Evolutionary conservation across 2,797 vertebrate species (phyloP), one percentile per base, ranked within the genome.

Genomic region (Rousettus madagascariensis): DNA sequence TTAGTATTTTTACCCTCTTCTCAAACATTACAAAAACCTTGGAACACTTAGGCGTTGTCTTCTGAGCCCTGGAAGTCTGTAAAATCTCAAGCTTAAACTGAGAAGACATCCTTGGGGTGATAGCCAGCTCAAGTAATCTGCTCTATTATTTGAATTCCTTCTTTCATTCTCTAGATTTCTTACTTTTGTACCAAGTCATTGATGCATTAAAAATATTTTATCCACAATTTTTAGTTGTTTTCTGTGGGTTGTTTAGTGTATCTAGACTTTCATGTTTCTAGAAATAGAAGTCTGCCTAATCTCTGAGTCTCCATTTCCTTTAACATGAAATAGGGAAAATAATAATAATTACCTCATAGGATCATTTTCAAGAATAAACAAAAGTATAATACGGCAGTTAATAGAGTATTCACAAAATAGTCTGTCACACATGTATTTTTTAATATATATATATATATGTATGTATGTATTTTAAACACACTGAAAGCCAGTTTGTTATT

Each of bases 241-340:
- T 41, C 46, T 43, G 8, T n/a, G 7, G 3, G 6, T 69, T 57
- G 43, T 74, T 68, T 30, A 59, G 26, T 57, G 5, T 55, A 65
- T 77, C 19, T 75, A 75, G 41, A 68, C 13, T 36, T 86, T 59
- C 46, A 22, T 49, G 53, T 90, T 94, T 96, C 75, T 33, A 84
- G 85, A 86, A 94, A 89, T 41, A 63, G 63, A 94, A 65, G 10
- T 86, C 74, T 55, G 36, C 36, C 26, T 86, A 86, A 82, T 89
- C 65, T 89, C 66, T 43, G 63, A 63, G 74, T 12, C 61, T 90
- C 20, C 16, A 5, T 28, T 82, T 90, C 80, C 61, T 90, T 90
- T 38, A 49, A 63, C 30, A 26, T 83, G 91, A 63, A 86, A 63
- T 46, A 41, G 9, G 22, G 19, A 61, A 63, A 36, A 93, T 83